A percentile compares a stretch with the other conserved stretches of the same genome.
These are phyloP conservation scores for Sylvietta virens DNA, from an alignment of 2,113 vertebrate species.

Conservation along the genomic window DNA sequence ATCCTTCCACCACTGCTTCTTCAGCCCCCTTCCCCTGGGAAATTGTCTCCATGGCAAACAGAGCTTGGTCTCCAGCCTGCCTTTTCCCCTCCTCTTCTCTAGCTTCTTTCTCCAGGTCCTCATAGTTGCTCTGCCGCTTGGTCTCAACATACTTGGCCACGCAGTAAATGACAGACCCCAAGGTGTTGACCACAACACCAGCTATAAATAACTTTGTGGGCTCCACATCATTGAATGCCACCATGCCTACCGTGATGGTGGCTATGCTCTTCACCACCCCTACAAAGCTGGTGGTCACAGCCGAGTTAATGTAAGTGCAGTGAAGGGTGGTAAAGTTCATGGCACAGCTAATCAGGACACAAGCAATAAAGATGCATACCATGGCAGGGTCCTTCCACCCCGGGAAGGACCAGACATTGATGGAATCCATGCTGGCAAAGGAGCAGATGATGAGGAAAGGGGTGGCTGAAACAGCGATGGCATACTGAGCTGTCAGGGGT, in stretches of 20 bases:
- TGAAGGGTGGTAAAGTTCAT: slow-evolving; percentile 99
- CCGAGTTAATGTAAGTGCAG: slow-evolving; percentile 98
- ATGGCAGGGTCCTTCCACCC: slow-evolving; percentile 89
- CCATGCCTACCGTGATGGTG: slow-evolving; percentile 96
- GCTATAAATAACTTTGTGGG: slow-evolving; percentile 91
- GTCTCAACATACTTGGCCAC: slow-evolving; percentile 90
- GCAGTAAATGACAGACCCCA: slow-evolving; percentile 94
- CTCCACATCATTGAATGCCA: slow-evolving; percentile 91
- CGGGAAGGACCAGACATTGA: slow-evolving; percentile 89
- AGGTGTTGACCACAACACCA: slow-evolving; percentile 92
- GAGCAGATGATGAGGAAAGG: slow-evolving; percentile 88
- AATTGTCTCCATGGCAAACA: slow-evolving; percentile 68
- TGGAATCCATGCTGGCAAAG: slow-evolving; percentile 87
- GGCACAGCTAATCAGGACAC: slow-evolving; percentile 91
- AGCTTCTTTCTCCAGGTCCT: slow-evolving; percentile 87
- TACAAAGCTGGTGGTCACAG: slow-evolving; percentile 98
- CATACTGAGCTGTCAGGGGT: slow-evolving; percentile 93
- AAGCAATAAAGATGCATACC: slow-evolving; percentile 83
- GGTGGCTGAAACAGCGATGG: slow-evolving; percentile 88
- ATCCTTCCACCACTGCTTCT: slow-evolving; percentile 4
- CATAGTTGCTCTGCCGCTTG: slow-evolving; percentile 83
- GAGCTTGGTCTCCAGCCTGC: slow-evolving; percentile 51
- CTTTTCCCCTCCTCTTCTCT: slow-evolving; percentile 61
- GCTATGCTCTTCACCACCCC: slow-evolving; percentile 97
- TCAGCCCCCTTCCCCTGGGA: slow-evolving; percentile 33